Evolutionary conservation across 1,140 invertebrate genomes (phyloP).

Genomic region (Philotrypesis tridentata): DNA sequence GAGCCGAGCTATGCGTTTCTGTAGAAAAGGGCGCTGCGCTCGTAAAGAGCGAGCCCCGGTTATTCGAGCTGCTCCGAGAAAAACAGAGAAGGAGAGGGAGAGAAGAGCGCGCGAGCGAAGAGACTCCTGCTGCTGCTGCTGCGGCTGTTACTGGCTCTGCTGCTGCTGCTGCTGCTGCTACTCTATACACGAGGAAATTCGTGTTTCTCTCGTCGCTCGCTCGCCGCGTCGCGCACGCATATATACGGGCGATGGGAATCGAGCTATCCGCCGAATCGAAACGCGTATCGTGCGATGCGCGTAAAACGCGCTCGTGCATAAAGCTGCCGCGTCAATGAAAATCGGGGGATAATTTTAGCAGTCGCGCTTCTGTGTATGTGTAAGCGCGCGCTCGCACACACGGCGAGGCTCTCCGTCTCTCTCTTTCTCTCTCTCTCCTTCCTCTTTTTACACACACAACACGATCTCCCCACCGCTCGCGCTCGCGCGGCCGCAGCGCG

Average conservation of each 20-base stretch:
- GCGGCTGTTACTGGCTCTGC: not conserved
- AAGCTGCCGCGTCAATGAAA: not conserved
- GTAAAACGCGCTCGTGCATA: no score
- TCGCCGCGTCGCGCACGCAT: not conserved
- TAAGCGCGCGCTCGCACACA: no score
- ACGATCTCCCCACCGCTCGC: not conserved
- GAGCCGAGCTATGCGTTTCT: conserved; percentile 7
- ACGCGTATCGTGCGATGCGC: no score
- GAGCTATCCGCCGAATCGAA: no score
- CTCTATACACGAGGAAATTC: not conserved
- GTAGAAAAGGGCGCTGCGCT: conserved; percentile 31
- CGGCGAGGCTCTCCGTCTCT: no score
- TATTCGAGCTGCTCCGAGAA: conserved; percentile 36
- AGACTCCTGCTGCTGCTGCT: not conserved
- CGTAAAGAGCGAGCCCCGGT: conserved; percentile 34
- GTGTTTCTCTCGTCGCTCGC: not conserved
- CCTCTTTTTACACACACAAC: not conserved
- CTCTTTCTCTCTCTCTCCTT: not conserved
- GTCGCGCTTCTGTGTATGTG: not conserved
- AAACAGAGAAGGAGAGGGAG: conserved; percentile 26
- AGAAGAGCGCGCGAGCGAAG: not conserved
- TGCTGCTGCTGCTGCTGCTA: not conserved
- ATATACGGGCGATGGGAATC: not conserved
- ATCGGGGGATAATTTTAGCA: not conserved
- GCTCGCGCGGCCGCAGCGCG: no score